These are phyloP conservation scores for Melanocharis versteri DNA, from an alignment of 2,113 vertebrate species.

Conservation along the genomic window DNA sequence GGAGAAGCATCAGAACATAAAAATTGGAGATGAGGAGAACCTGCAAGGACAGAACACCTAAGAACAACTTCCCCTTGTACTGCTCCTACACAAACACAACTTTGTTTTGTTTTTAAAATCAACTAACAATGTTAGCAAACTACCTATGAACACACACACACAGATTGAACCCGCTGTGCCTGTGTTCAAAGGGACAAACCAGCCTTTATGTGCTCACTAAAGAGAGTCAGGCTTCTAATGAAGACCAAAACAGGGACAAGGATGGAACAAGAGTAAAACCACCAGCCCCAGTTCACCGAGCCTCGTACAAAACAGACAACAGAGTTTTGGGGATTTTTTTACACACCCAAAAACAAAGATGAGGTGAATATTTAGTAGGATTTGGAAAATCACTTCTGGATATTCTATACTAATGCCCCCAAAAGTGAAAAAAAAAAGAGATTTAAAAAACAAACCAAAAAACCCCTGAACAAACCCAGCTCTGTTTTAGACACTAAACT, in stretches of 20 bases:
- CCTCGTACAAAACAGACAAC: not conserved
- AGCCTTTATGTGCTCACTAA: not conserved
- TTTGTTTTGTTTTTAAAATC: not conserved
- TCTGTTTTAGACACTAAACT: not conserved
- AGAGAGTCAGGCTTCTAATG: not conserved
- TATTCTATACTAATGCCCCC: fast-evolving
- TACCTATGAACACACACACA: not conserved
- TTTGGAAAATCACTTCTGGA: not conserved
- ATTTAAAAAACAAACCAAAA: not conserved
- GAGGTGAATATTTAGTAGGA: not conserved
- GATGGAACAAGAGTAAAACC: not conserved
- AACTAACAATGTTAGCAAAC: not conserved
- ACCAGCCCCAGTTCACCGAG: not conserved
- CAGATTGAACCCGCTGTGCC: not conserved
- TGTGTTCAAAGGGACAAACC: not conserved
- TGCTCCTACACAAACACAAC: not conserved
- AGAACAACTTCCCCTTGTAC: not conserved
- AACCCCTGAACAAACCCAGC: not conserved
- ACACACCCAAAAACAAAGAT: not conserved
- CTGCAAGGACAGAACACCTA: not conserved
- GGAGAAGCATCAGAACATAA: not conserved
- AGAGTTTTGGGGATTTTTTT: not conserved
- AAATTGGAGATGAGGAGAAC: not conserved
- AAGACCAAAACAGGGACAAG: not conserved
- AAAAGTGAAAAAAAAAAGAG: not conserved